phyloP scores from a whole-genome alignment of 2,888 invertebrate species.

The Tupiocoris notatus region DNA sequence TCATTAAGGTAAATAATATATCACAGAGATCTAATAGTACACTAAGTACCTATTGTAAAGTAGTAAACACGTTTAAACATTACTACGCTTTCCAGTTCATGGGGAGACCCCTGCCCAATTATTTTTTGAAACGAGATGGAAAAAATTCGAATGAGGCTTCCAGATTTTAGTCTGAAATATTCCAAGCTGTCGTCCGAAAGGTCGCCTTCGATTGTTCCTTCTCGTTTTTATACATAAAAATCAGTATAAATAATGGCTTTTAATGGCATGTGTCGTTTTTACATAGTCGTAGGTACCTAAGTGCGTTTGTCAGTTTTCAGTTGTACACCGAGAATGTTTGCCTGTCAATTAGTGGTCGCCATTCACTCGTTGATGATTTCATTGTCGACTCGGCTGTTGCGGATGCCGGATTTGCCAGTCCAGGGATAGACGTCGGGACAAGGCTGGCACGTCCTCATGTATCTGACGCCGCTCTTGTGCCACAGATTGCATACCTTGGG shows the following conservation, averaged over 20 bases:
- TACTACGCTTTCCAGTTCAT: conserved; percentile 6
- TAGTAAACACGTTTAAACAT: conserved; percentile 17
- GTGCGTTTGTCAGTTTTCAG: background rate
- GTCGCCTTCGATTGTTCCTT: background rate
- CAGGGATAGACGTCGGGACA: conserved; percentile 93
- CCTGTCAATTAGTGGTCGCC: no score
- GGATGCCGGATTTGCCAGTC: conserved; percentile 90
- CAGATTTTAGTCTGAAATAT: no score
- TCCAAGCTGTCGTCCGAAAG: no score
- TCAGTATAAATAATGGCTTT: conserved; percentile 32
- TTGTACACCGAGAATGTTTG: no score
- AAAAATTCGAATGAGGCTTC: conserved; percentile 23
- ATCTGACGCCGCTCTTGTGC: conserved; percentile 92
- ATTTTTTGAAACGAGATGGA: no score
- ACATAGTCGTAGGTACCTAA: conserved; percentile 7
- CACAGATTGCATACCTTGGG: conserved; percentile 91
- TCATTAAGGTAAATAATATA: conserved; percentile 28
- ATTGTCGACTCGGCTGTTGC: conserved; percentile 83
- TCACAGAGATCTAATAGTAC: conserved; percentile 38
- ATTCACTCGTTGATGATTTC: conserved; percentile 60
- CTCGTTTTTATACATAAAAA: background rate
- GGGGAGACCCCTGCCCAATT: conserved; percentile 30
- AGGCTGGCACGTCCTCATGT: conserved; percentile 92
- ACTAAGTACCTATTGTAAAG: conserved; percentile 11
- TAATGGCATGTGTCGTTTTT: conserved; percentile 29